These are phyloP conservation scores for Caenorhabditis japonica DNA, from an alignment of 2,888 invertebrate species.

Conservation along the genomic window DNA sequence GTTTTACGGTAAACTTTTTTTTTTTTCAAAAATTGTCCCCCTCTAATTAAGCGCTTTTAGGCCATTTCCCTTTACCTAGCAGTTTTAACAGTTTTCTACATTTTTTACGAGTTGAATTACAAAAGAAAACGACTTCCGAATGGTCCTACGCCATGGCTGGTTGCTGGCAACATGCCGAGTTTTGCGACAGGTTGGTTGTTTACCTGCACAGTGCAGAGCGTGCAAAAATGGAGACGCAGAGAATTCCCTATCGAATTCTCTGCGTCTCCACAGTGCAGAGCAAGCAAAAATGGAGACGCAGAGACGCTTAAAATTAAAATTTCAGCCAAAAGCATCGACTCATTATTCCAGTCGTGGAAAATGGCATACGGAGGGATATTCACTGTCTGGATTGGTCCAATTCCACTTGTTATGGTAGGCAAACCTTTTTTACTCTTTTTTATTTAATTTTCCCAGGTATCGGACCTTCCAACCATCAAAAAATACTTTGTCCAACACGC, in stretches of 20 bases:
- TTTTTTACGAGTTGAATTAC: slow-evolving; percentile 67
- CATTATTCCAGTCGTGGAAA: slow-evolving; percentile 63
- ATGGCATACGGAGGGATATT: slow-evolving; percentile 69
- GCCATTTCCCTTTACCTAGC: slow-evolving; percentile 21
- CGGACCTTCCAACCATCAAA: slow-evolving; percentile 62
- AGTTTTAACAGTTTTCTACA: slow-evolving; percentile 42
- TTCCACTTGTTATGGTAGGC: slow-evolving; percentile 73
- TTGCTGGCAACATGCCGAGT: slow-evolving; percentile 69
- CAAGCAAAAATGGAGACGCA: too few relatives aligned
- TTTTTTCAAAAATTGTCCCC: too few relatives aligned
- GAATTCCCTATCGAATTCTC: too few relatives aligned
- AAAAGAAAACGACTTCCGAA: slow-evolving; percentile 68
- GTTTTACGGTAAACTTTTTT: too few relatives aligned
- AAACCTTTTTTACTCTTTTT: not conserved
- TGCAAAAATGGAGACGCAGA: too few relatives aligned
- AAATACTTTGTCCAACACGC: slow-evolving; percentile 73
- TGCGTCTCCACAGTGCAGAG: too few relatives aligned
- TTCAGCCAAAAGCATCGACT: slow-evolving; percentile 60
- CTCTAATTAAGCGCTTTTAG: slow-evolving; percentile 5
- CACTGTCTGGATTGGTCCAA: slow-evolving; percentile 76
- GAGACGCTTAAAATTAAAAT: not conserved
- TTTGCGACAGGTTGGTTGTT: slow-evolving; percentile 44
- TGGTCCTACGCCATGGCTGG: slow-evolving; percentile 70
- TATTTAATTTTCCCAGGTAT: slow-evolving; percentile 35
- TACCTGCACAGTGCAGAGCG: too few relatives aligned